Evolutionary conservation across 2,113 vertebrate species (phyloP).

Genomic region (Corynorhinus townsendii): DNA sequence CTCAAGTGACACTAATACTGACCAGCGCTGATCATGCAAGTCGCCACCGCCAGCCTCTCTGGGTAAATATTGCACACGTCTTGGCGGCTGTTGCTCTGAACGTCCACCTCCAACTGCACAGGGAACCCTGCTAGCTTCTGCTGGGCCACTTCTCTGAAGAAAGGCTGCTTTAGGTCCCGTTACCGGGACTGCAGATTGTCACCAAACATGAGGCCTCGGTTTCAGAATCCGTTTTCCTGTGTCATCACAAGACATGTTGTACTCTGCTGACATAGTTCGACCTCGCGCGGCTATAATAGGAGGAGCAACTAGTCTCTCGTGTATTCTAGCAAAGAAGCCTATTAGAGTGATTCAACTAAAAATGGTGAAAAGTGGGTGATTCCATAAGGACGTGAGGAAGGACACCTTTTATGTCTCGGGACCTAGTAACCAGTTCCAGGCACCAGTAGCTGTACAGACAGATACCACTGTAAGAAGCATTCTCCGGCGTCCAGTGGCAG

Average conservation of each 20-base stretch:
- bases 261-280: slow-evolving; percentile 96
- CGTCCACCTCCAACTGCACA: slow-evolving; percentile 64
- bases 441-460: slow-evolving; percentile 97
- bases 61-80: slow-evolving; percentile 78
- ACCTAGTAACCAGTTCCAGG: slow-evolving; percentile 99
- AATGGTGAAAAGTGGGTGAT: slow-evolving; percentile 98
- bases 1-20: slow-evolving; percentile 82
- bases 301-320: slow-evolving; percentile 97
- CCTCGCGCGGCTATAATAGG: slow-evolving; percentile 98
- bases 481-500: slow-evolving; percentile 98
- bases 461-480: slow-evolving; percentile 99
- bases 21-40: slow-evolving; percentile 62
- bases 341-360: slow-evolving; percentile 97
- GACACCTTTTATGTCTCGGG: slow-evolving; percentile 99
- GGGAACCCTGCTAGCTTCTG: slow-evolving; percentile 74
- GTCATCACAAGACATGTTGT: slow-evolving; percentile 99
- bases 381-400: slow-evolving; percentile 98
- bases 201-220: slow-evolving; percentile 95
- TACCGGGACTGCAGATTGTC: slow-evolving; percentile 74
- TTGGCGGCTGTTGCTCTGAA: slow-evolving; percentile 69
- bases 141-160: slow-evolving; percentile 68
- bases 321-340: slow-evolving; percentile 97
- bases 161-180: slow-evolving; percentile 75
- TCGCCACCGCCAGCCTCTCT: slow-evolving; percentile 49
- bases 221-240: slow-evolving; percentile 98